Base-by-base conservation (phyloP, 1,140 invertebrate genomes). In the Dolichoris vasculosae region DNA sequence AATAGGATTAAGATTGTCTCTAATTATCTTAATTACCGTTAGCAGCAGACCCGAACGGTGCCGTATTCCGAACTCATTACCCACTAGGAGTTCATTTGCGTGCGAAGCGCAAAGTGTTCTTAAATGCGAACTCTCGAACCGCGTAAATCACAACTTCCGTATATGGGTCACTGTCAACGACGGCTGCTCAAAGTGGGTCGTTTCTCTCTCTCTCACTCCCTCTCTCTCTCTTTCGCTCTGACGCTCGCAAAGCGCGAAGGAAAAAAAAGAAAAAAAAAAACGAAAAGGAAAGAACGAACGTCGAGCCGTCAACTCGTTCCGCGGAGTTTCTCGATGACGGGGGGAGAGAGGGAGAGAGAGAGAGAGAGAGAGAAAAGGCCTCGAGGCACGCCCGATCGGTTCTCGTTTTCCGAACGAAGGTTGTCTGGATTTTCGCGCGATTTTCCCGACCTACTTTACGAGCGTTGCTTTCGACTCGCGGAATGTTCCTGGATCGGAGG, bases 1-100 rank as follows among this genome's bases (percentile, higher is more conserved):
- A 73, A 73, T 73, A 73, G 69, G 40, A 73, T 73, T 73, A 73
- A 73, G 69, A 73, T 73, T 32, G 35, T 73, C 40, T 73, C 38
- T 73, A 73, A 73, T 73, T 73, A 73, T 43, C 40, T 73, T 73
- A 40, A 73, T 73, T 73, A 43, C 23, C 69, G 38, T 43, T 26
- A 43, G 69, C 15, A 32, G 69, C 38, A 11, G 69, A 67, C 6
- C 63, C 6, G 15, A 35, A 32, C 63, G 13, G 3, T 11, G 59
- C n/a, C n/a, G 63, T 35, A 32, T 67, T 67, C 13, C 30, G 63
- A 67, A 35, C 63, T 67, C 63, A 17, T 67, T 67, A 17, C 30
- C 0, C 3, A 2, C 11, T 11, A 8, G 2, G 2, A 67, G 8
- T 23, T 32, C 63, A 67, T 67, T 35, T 67, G 15, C 30, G 9